Evolutionary conservation across 2,888 invertebrate species (phyloP).

Genomic region (Cryptus armator): DNA sequence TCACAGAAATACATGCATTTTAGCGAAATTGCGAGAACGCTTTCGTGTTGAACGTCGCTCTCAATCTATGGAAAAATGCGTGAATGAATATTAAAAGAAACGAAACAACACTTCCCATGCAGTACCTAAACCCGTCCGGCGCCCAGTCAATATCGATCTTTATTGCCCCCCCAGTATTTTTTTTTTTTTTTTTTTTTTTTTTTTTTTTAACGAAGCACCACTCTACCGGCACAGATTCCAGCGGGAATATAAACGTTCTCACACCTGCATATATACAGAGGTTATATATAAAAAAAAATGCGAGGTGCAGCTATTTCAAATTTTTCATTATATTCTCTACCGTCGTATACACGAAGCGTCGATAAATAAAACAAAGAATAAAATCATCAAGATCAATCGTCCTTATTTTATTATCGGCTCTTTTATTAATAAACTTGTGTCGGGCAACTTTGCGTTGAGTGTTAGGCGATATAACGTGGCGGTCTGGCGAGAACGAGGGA

Average conservation of each 20-base stretch:
- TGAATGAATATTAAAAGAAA: conserved; percentile 10
- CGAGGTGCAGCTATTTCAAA: not conserved
- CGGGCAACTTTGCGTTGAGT: not conserved
- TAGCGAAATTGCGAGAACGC: not conserved
- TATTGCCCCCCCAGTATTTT: not conserved
- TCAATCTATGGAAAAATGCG: not conserved
- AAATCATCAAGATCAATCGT: not conserved
- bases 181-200: not conserved
- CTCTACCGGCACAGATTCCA: not conserved
- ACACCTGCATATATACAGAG: not conserved
- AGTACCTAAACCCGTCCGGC: not conserved
- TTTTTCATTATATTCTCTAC: no score
- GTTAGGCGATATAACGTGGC: not conserved
- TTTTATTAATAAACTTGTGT: conserved; percentile 14
- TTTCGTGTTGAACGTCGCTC: not conserved
- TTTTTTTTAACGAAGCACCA: not conserved
- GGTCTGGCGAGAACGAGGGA: not conserved
- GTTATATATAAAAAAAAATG: no score
- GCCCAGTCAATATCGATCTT: conserved; percentile 9
- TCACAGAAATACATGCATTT: not conserved
- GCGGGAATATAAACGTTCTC: not conserved
- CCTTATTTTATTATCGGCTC: conserved; percentile 5
- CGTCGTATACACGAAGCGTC: no score
- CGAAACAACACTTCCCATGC: not conserved
- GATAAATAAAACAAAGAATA: not conserved